Evolutionary conservation across 30 jellyfish, hydroid and myxozoan genomes (phyloP), one percentile per base, ranked within the genome.

Genomic region (Aurelia aurita complex sp. Pacific): DNA sequence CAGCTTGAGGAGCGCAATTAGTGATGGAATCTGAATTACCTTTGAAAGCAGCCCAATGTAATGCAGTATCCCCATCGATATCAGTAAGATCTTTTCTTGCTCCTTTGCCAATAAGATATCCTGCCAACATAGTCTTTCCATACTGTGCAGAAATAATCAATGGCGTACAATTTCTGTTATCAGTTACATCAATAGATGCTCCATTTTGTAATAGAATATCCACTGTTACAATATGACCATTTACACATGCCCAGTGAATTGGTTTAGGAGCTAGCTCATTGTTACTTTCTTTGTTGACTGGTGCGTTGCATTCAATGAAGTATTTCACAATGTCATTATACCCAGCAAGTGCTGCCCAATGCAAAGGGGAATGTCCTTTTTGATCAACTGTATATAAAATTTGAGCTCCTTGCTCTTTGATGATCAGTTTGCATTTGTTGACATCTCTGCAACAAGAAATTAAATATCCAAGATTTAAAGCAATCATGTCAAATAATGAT

Each of bases 301-400:
- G 98, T 1, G 98, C 98, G 74, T 88, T 88, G 42, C 90, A 77
- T 57, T 79, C 96, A 46, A 93, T 88, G 77, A 82, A 88, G 63
- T 23, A 93, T 54, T 95, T 83, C 29, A 93, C 89, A 69, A 93
- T 84, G 73, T 93, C 94, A 67, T 93, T 93, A 74, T 93, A 97
- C 13, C 98, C 98, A 13, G 97, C 98, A 16, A 93, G 94, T 23
- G 97, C 88, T 69, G 98, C 98, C 98, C 98, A 93, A 73, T 93
- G 98, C 74, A 93, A 38, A n/a, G 98, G 97, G 10, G 98, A 73
- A 73, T 93, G 98, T 2, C 98, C 98, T 80, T 95, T 93, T 71
- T 90, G 96, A 78, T 93, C 98, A 46, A 74, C 63, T 12, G 81
- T 84, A 64, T 80, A 82, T 73, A 93, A 85, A 29, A 82, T 57